Percentiles rank a stretch among this genome's conserved stretches.
Conservation (phyloP, 2,113 vertebrate genomes). For the Engystomops pustulosus region DNA sequence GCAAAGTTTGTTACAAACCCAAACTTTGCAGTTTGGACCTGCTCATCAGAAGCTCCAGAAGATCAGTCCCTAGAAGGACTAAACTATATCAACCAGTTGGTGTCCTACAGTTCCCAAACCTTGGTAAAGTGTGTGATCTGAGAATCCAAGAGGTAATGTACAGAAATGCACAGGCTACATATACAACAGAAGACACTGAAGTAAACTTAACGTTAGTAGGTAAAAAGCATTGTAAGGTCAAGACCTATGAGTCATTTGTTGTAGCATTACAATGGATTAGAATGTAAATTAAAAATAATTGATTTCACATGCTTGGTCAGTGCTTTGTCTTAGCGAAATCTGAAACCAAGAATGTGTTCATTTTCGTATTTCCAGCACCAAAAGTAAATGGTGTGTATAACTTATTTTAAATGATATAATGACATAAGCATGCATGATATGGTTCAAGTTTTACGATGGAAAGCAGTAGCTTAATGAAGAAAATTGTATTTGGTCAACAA, state of each 20-base stretch:
- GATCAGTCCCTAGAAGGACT: too few species aligned
- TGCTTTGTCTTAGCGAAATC: constrained; percentile 22
- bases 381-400: constrained; percentile 5
- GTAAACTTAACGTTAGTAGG: constrained; percentile 26
- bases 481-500: background rate
- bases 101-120: too few species aligned
- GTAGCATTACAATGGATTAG: constrained; percentile 43
- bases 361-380: constrained; percentile 3
- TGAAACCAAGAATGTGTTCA: constrained; percentile 30
- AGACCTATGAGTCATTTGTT: constrained; percentile 51
- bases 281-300: constrained; percentile 56
- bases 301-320: constrained; percentile 49
- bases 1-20: too few species aligned
- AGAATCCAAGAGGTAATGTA: too few species aligned
- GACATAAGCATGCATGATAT: background rate
- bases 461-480: background rate
- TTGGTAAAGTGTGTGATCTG: too few species aligned
- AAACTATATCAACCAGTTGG: too few species aligned
- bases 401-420: constrained; percentile 31
- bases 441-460: background rate
- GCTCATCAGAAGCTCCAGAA: too few species aligned
- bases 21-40: too few species aligned
- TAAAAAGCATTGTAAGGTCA: constrained; percentile 45
- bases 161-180: too few species aligned
- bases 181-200: background rate